phyloP scores from a whole-genome alignment of 2,113 vertebrate genomes.

The Pteropus alecto region DNA sequence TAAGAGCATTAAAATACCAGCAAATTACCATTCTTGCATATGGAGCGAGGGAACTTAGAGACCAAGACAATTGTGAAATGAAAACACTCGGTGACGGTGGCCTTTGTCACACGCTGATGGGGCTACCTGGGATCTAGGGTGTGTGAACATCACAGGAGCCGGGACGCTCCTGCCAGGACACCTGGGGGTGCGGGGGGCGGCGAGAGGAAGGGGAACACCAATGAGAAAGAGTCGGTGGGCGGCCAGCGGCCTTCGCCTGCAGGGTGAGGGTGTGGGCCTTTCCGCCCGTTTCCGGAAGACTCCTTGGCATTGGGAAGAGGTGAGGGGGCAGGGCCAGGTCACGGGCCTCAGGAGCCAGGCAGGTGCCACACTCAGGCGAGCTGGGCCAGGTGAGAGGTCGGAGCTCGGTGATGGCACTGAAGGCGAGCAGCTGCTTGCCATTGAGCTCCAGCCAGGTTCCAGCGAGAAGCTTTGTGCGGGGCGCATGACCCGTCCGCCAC shows the following conservation, averaged over 20 bases:
- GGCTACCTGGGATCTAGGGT: not conserved
- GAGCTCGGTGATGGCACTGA: fast-evolving
- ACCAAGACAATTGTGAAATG: slow-evolving; percentile 69
- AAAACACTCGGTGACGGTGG: slow-evolving; percentile 58
- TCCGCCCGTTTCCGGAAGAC: not conserved
- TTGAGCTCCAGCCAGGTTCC: not conserved
- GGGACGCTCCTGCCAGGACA: too few relatives aligned
- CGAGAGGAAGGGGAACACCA: fast-evolving
- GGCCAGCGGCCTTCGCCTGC: not conserved
- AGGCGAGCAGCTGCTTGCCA: not conserved
- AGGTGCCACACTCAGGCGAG: not conserved
- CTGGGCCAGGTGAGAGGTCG: not conserved
- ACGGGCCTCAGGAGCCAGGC: not conserved
- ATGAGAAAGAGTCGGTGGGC: not conserved
- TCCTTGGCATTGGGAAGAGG: not conserved
- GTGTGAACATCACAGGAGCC: not conserved
- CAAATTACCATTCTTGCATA: slow-evolving; percentile 80
- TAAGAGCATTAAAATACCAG: slow-evolving; percentile 78
- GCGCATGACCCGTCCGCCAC: not conserved
- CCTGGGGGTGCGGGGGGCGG: not conserved
- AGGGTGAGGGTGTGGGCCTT: not conserved
- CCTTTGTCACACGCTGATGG: not conserved
- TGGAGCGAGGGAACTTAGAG: slow-evolving; percentile 77
- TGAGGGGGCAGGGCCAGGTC: not conserved
- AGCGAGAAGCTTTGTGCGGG: not conserved